These are phyloP conservation scores for Toxostoma redivivum DNA, from an alignment of 2,113 vertebrate genomes.

Conservation along the genomic window DNA sequence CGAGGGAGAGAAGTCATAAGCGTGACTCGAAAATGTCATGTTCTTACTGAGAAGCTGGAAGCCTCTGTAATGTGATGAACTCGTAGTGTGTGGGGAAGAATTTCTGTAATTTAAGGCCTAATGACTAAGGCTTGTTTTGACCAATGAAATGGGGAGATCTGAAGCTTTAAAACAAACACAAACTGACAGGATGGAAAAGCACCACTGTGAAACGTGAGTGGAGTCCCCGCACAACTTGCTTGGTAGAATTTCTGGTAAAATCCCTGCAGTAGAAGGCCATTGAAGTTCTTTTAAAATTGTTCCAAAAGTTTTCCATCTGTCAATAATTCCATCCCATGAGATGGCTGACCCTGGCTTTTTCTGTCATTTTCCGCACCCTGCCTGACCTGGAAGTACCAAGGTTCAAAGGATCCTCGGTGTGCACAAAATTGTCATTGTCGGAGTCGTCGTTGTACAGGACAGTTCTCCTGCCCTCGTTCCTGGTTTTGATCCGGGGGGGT, in stretches of 20 bases:
- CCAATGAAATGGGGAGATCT: constrained; percentile 72
- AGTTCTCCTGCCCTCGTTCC: constrained; percentile 94
- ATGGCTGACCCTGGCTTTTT: constrained; percentile 98
- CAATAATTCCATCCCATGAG: constrained; percentile 99
- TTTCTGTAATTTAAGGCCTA: constrained; percentile 76
- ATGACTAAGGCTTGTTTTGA: constrained; percentile 78
- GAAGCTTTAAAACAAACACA: constrained; percentile 73
- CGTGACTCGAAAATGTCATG: constrained; percentile 61
- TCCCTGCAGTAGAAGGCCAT: constrained; percentile 93
- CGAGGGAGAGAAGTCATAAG: constrained; percentile 59
- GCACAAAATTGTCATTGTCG: constrained; percentile 86
- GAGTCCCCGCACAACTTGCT: constrained; percentile 80
- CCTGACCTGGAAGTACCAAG: constrained; percentile 95
- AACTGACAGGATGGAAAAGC: constrained; percentile 85
- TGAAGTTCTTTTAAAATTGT: constrained; percentile 65
- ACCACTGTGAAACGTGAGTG: constrained; percentile 82
- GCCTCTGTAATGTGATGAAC: constrained; percentile 70
- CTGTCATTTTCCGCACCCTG: constrained; percentile 96
- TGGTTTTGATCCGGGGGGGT: constrained; percentile 86
- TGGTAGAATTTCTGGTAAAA: constrained; percentile 82
- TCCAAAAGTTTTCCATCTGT: constrained; percentile 63
- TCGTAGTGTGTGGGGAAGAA: constrained; percentile 73
- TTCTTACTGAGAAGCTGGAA: constrained; percentile 71
- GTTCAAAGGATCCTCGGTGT: constrained; percentile 91
- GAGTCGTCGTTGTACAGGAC: constrained; percentile 94